Evolutionary conservation across 1,140 invertebrate species (phyloP).

Genomic region (Pantala flavescens): DNA sequence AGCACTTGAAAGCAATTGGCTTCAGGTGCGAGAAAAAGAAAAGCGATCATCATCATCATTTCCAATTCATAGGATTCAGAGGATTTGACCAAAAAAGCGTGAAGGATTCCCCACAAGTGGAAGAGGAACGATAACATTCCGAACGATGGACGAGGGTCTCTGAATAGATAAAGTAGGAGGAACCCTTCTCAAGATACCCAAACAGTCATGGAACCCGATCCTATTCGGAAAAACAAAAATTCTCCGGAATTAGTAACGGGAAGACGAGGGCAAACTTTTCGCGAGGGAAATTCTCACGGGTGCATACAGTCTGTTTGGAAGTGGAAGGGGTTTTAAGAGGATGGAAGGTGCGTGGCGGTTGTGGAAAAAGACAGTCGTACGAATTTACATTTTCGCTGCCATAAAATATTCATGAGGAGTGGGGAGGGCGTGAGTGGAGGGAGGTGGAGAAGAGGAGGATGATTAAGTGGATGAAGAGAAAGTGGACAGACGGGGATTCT

Average conservation of each 20-base stretch:
- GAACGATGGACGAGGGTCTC: too few species aligned
- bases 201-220: neutral
- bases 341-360: neutral
- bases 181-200: neutral
- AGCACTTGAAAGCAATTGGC: too few species aligned
- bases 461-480: neutral
- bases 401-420: conserved; percentile 7
- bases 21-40: too few species aligned
- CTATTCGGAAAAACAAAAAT: neutral
- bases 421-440: neutral
- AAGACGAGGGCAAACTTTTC: neutral
- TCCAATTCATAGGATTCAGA: too few species aligned
- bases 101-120: too few species aligned
- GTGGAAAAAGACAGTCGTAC: neutral
- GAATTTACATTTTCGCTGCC: neutral
- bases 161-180: too few species aligned
- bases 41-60: too few species aligned
- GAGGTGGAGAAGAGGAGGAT: neutral
- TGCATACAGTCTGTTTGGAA: neutral
- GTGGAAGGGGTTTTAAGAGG: neutral
- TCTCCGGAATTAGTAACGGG: neutral
- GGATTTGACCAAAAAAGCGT: too few species aligned
- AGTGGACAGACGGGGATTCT: too few species aligned
- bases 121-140: too few species aligned
- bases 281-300: too few species aligned